Evolutionary conservation across 2,113 vertebrate genomes (phyloP).

Genomic region (Phaethornis superciliosus): DNA sequence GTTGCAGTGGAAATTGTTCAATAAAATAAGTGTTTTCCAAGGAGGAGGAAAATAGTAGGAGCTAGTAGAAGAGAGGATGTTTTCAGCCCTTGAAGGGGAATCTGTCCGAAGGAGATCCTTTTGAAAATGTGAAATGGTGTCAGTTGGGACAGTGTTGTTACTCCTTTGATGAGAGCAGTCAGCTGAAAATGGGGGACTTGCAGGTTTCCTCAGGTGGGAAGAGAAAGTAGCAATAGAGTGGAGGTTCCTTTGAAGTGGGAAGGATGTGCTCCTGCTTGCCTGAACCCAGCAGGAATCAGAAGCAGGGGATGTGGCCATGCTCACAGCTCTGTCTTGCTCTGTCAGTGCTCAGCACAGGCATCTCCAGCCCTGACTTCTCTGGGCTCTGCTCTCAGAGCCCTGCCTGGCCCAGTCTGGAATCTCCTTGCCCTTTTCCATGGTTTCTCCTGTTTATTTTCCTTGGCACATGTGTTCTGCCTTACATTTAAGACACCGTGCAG

Average conservation of each 20-base stretch:
- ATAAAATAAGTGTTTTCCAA: background rate
- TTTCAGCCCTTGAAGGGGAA: slow-evolving; percentile 14
- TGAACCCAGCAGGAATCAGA: background rate
- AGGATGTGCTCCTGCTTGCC: background rate
- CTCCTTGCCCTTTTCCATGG: background rate
- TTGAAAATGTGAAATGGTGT: slow-evolving; percentile 1
- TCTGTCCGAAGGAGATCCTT: background rate
- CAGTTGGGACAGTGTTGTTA: background rate
- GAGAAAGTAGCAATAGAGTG: background rate
- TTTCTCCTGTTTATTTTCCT: background rate
- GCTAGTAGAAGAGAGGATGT: background rate
- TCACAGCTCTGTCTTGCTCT: background rate
- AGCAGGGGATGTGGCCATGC: background rate
- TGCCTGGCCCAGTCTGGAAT: background rate
- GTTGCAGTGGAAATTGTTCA: background rate
- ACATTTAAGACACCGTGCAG: background rate
- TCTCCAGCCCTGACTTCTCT: background rate
- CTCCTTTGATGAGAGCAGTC: background rate
- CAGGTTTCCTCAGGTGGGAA: background rate
- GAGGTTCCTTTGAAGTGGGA: background rate
- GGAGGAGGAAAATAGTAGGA: background rate
- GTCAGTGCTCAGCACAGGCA: background rate
- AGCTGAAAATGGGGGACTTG: background rate
- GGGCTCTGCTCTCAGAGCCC: background rate
- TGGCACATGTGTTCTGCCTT: fast-evolving